A percentile compares a stretch with the other conserved stretches of the same genome.
These are phyloP conservation scores for Drosophila lowei DNA, from an alignment of 1,140 invertebrate species.

Conservation along the genomic window DNA sequence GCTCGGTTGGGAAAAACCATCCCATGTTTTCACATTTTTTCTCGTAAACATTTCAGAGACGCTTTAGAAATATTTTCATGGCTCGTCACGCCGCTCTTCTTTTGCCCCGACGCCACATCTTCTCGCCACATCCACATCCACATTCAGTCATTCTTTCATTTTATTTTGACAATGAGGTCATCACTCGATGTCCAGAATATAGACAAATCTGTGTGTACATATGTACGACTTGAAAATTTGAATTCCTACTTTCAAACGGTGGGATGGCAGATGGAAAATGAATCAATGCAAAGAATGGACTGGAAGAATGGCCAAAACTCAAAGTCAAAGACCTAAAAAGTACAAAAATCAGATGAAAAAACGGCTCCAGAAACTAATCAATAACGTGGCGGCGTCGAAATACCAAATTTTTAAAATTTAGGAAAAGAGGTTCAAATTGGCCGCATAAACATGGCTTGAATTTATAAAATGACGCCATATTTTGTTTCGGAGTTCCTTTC, in stretches of 20 bases:
- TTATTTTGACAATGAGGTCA: conserved; percentile 45
- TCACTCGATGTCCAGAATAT: conserved; percentile 2
- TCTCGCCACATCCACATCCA: too few species aligned
- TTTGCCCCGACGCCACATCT: too few species aligned
- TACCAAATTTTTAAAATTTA: too few species aligned
- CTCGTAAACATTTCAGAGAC: conserved; percentile 6
- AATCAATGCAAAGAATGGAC: conserved; percentile 46
- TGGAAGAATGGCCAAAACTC: conserved; percentile 14
- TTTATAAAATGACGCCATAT: too few species aligned
- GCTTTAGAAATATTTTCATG: conserved; percentile 16
- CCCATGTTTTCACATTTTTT: conserved; percentile 12
- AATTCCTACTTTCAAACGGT: conserved; percentile 54
- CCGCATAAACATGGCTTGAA: conserved; percentile 10
- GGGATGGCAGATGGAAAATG: conserved; percentile 11
- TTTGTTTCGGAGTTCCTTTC: conserved; percentile 3
- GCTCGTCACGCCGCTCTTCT: conserved; percentile 10
- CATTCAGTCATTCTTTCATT: conserved; percentile 2
- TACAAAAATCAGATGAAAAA: conserved; percentile 1
- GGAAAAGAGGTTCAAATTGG: conserved; percentile 62
- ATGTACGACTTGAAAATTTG: conserved; percentile 12
- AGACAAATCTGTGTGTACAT: neutral
- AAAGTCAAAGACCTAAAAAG: conserved; percentile 1
- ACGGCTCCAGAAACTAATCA: conserved; percentile 43
- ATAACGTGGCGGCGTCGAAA: too few species aligned
- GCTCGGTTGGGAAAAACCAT: neutral